A percentile compares a stretch with the other conserved stretches of the same genome.
Evolutionary conservation across 2,113 vertebrate genomes (phyloP).

Genomic region (Amphilophus citrinellus): DNA sequence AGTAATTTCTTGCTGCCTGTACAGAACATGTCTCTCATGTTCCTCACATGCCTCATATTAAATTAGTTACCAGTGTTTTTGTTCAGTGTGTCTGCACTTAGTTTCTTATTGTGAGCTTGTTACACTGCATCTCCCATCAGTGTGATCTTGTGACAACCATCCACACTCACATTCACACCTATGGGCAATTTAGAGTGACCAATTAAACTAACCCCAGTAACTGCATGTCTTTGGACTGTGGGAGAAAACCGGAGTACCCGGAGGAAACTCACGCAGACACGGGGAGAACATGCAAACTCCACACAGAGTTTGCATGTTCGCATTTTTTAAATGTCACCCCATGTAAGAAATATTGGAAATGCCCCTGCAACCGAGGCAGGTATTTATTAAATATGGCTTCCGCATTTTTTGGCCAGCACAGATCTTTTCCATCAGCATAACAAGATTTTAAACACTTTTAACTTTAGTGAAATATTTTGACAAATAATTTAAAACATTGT

Average conservation of each 20-base stretch:
- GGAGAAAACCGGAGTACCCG: too few relatives aligned
- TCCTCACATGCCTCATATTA: conserved; percentile 30
- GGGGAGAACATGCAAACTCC: too few relatives aligned
- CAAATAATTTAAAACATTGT: neutral
- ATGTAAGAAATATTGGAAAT: too few relatives aligned
- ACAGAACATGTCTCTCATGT: neutral
- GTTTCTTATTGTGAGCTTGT: conserved; percentile 19
- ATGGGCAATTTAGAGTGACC: too few relatives aligned
- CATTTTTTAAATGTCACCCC: neutral
- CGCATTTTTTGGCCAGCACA: too few relatives aligned
- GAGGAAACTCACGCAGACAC: too few relatives aligned
- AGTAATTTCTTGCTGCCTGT: neutral
- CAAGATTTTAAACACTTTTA: neutral
- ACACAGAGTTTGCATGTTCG: too few relatives aligned
- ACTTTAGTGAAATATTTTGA: neutral
- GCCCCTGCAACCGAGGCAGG: neutral
- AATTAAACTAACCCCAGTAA: too few relatives aligned
- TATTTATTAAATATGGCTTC: too few relatives aligned
- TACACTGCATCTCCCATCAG: neutral
- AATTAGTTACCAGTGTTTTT: conserved; percentile 7
- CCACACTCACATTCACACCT: too few relatives aligned
- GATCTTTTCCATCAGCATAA: neutral
- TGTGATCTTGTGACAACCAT: too few relatives aligned
- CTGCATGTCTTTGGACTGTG: too few relatives aligned
- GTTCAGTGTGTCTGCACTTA: conserved; percentile 37